Conservation (phyloP, 2,888 invertebrate genomes). For the Thymelicus lineola region DNA sequence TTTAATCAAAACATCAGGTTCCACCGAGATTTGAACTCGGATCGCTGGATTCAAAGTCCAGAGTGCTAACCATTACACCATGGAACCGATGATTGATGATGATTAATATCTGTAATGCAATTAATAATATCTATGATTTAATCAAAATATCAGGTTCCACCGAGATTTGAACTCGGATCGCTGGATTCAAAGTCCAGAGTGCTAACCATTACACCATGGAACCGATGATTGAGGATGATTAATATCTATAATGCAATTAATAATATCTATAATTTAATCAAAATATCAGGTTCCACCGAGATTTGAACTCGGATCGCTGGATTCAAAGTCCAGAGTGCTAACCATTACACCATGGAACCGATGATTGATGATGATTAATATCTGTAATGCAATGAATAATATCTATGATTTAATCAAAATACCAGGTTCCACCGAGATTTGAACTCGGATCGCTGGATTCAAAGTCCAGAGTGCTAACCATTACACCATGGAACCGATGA, state of each 20-base stretch:
- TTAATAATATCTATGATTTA: no score
- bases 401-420: not conserved
- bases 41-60: constrained; percentile 94
- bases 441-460: constrained; percentile 5
- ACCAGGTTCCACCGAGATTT: constrained; percentile 1
- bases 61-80: constrained; percentile 84
- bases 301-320: constrained; percentile 9
- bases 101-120: no score
- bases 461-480: constrained; percentile 7
- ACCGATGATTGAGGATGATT: not conserved
- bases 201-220: constrained; percentile 9
- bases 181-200: constrained; percentile 9
- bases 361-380: not conserved
- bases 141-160: not conserved
- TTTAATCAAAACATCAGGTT: constrained; percentile 70
- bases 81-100: no score
- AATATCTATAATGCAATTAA: no score
- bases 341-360: constrained; percentile 10
- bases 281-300: constrained; percentile 6
- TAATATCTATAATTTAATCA: not conserved
- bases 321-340: constrained; percentile 8
- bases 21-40: constrained; percentile 94
- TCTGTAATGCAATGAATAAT: no score
- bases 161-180: constrained; percentile 9
- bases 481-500: constrained; percentile 6